Evolutionary conservation across 2,797 vertebrate species (phyloP), one percentile per base, ranked within the genome.

Genomic region (Rhinophrynus dorsalis): DNA sequence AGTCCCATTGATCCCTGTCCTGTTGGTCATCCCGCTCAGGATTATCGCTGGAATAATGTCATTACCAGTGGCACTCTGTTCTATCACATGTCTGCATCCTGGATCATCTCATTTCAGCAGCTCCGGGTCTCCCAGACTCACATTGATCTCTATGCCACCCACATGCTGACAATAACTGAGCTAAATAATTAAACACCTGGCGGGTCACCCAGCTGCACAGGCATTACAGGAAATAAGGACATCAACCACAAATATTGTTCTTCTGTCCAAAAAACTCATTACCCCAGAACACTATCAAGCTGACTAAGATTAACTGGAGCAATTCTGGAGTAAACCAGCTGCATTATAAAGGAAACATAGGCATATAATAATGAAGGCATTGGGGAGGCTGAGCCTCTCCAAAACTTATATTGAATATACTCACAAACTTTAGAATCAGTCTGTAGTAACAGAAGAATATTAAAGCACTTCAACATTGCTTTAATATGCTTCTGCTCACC

Each of bases 151-250:
- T 42, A 30, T 51, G 9, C 54, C 32, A 6, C 54, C 60, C 54
- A 66, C 69, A 59, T 38, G 54, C 69, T 66, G 54, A 52, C 62
- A 73, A 52, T 52, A 52, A 38, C 45, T 21, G 33, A 24, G 13
- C 17, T 50, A 56, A 58, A 58, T 72, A 65, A 58, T 72, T 58
- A 44, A 59, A 52, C 24, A 64, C 47, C 12, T 24, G 23, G 30
- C 35, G 24, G 15, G 40, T 37, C 21, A 18, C 21, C 26, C 37
- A 54, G n/a, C 44, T 52, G 44, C 5, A 26, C 42, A 32, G 23
- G 48, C 2, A 26, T 27, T 6, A 48, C 18, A 42, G 17, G 3
- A 63, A 27, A 55, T 11, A 62, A 10, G 54, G 20, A 24, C 21
- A 37, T 12, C 9, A 37, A 56, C 27, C 5, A 1, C 12, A 40